Evolutionary conservation across 92 coral and sea anemone genomes (phyloP).

Genomic region (Porites evermanni): DNA sequence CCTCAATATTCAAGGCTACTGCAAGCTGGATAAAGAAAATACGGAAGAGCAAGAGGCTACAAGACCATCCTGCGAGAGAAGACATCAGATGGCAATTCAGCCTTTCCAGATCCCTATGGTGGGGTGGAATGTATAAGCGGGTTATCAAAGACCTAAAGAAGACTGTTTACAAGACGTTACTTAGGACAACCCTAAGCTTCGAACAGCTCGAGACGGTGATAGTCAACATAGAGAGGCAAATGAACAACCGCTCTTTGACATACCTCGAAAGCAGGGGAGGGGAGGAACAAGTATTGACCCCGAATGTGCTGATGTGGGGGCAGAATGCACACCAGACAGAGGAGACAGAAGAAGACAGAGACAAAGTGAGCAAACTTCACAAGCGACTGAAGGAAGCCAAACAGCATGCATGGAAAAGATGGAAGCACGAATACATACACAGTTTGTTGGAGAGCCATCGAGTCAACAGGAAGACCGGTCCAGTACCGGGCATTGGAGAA

Average conservation of each 20-base stretch:
- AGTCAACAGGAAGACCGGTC: slow-evolving; percentile 35
- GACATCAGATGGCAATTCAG: slow-evolving; percentile 58
- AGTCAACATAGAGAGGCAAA: not conserved
- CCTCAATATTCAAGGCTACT: not conserved
- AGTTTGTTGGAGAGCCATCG: slow-evolving; percentile 60
- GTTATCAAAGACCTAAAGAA: slow-evolving; percentile 56
- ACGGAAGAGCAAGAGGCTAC: slow-evolving; percentile 49
- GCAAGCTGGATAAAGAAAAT: too few species aligned
- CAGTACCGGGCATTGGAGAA: slow-evolving; percentile 49
- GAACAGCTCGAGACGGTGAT: slow-evolving; percentile 20
- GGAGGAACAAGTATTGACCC: too few species aligned
- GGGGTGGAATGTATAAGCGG: slow-evolving; percentile 7
- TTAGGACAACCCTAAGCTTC: slow-evolving; percentile 49
- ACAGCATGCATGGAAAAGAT: too few species aligned
- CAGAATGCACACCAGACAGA: not conserved
- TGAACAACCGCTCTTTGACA: too few species aligned
- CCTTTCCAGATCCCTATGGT: slow-evolving; percentile 15
- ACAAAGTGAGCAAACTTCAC: not conserved
- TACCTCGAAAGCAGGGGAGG: too few species aligned
- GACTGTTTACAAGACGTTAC: slow-evolving; percentile 62
- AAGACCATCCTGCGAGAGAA: slow-evolving; percentile 52
- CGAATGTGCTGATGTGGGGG: too few species aligned
- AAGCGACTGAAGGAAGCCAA: not conserved
- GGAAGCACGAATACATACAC: slow-evolving; percentile 34
- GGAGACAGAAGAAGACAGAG: not conserved